These are phyloP conservation scores for Momotus momota DNA, from an alignment of 2,797 vertebrate genomes.

Conservation along the genomic window DNA sequence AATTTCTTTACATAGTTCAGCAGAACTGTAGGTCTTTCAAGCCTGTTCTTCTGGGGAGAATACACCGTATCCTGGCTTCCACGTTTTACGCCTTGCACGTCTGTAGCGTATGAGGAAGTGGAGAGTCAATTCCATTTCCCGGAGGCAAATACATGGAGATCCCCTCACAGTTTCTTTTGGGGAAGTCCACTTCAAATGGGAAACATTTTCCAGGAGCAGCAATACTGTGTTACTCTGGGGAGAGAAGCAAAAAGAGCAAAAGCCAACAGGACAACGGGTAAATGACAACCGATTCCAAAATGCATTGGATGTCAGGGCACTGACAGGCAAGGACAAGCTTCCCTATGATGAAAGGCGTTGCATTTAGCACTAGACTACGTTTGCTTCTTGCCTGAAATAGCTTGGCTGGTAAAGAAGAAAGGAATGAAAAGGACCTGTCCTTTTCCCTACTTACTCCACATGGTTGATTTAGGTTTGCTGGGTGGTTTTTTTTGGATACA, in stretches of 20 bases:
- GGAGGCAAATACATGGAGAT: neutral
- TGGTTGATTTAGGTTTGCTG: neutral
- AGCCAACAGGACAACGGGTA: neutral
- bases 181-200: neutral
- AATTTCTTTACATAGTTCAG: neutral
- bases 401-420: neutral
- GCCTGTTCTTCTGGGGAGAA: neutral
- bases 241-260: neutral
- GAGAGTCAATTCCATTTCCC: neutral
- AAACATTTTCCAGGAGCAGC: neutral
- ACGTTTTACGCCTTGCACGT: neutral
- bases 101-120: neutral
- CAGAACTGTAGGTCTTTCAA: neutral
- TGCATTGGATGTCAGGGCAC: neutral
- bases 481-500: fast-evolving
- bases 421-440: neutral
- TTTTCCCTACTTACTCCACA: neutral
- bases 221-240: neutral
- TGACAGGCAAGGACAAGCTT: neutral
- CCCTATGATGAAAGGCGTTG: neutral
- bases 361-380: neutral
- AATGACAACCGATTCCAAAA: neutral
- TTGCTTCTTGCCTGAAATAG: neutral
- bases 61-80: neutral
- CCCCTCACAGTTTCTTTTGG: neutral